Conservation (phyloP, 2,797 vertebrate genomes). For the Neopelma chrysocephalum region DNA sequence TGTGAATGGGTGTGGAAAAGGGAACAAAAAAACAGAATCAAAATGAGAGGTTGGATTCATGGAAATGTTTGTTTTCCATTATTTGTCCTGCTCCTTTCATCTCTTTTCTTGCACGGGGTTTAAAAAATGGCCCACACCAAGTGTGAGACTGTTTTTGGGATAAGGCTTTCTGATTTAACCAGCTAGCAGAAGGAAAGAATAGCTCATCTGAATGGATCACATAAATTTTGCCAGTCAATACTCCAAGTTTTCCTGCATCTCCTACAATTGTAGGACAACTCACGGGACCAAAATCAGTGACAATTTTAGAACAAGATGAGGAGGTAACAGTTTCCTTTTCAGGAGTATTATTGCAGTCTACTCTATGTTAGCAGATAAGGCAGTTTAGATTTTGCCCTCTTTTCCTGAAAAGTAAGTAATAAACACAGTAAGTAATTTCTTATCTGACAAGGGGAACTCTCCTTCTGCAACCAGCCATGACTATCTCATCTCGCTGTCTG, state of each 20-base stretch:
- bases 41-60: background rate
- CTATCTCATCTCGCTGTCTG: background rate
- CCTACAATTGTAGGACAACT: background rate
- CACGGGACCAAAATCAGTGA: background rate
- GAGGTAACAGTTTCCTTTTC: background rate
- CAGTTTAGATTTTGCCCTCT: background rate
- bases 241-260: background rate
- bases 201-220: background rate
- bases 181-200: background rate
- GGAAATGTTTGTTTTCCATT: conserved; percentile 24
- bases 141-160: background rate
- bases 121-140: background rate
- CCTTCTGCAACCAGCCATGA: background rate
- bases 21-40: background rate
- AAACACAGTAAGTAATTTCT: background rate
- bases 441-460: background rate
- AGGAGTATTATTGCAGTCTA: background rate
- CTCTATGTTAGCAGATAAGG: background rate
- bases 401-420: background rate
- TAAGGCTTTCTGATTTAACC: background rate
- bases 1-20: conserved; percentile 15
- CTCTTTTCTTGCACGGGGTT: background rate
- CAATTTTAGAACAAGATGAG: background rate
- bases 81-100: background rate
- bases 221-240: background rate